Base-by-base conservation (phyloP, 2,888 invertebrate species). In the Philhelius pedissequus region DNA sequence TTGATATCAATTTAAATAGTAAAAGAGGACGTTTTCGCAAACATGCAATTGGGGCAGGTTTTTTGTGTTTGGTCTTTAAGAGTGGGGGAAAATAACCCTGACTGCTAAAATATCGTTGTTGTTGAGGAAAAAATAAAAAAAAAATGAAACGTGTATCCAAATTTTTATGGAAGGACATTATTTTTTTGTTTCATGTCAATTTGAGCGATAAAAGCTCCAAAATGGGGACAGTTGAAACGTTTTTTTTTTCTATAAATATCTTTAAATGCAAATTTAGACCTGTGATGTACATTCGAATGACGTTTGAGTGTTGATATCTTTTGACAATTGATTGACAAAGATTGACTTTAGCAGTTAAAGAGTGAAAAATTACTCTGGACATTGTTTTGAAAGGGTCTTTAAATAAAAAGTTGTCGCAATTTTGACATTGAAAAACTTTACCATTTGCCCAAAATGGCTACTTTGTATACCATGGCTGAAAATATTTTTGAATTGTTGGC, bases 151-250 rank as follows among this genome's bases (percentile, higher is more conserved):
- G 18, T 15, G 25, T 64, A 48, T n/a, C 64, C 32, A 48, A 45
- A 48, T 64, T 48, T 35, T 56, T 45, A 20, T 18, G 48, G 32
- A 20, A 64, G 27, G 20, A 62, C 15, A 40, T 60, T 40, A 30
- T 48, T 38, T 54, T n/a, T 78, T 50, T 66, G 27, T 69, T 69
- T 54, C 58, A 76, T 50, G 62, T 54, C 56, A 62, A 20, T 50
- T n/a, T 13, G 35, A 77, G 45, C 32, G 43, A 68, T 50, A 52
- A 50, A 27, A 60, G 22, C 5, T 22, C 32, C 64, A 48, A 76
- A 81, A 82, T 77, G 52, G 25, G 22, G 50, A 56, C 20, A 54
- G 48, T 64, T 64, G 38, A 81, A 64, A 75, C 25, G 30, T 2
- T 43, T 15, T 18, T 30, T 54, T 18, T 32, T 11, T 6, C 27